These are phyloP conservation scores for Oreortyx pictus DNA, from an alignment of 2,797 vertebrate genomes.

Conservation along the genomic window DNA sequence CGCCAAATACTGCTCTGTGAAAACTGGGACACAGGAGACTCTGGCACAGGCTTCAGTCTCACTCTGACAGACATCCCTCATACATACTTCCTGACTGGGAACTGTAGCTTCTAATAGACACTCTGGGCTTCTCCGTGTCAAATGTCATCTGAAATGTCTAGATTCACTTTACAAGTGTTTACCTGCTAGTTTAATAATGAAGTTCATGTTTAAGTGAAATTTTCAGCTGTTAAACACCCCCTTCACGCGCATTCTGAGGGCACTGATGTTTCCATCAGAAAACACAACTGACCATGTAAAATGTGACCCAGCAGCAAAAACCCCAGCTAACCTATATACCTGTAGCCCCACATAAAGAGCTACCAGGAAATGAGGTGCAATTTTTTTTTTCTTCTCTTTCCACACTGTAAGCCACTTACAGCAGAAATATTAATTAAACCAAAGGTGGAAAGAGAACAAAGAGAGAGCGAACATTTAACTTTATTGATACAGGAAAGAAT, in stretches of 20 bases:
- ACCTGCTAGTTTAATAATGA: neutral
- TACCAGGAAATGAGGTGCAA: neutral
- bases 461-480: neutral
- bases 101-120: neutral
- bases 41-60: neutral
- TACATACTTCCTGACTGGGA: neutral
- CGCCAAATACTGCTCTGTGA: neutral
- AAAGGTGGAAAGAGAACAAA: neutral
- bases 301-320: neutral
- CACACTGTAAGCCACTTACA: neutral
- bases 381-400: neutral
- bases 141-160: neutral
- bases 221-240: neutral
- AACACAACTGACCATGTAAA: rapidly evolving
- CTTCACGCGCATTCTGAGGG: rapidly evolving
- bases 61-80: neutral
- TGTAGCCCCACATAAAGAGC: neutral
- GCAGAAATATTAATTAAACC: neutral
- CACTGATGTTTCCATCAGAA: neutral
- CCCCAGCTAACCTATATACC: neutral
- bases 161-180: neutral
- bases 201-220: neutral
- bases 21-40: neutral
- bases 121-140: neutral
- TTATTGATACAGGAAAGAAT: neutral